Evolutionary conservation across 2,888 invertebrate species (phyloP).

Genomic region (Sisyra nigra): DNA sequence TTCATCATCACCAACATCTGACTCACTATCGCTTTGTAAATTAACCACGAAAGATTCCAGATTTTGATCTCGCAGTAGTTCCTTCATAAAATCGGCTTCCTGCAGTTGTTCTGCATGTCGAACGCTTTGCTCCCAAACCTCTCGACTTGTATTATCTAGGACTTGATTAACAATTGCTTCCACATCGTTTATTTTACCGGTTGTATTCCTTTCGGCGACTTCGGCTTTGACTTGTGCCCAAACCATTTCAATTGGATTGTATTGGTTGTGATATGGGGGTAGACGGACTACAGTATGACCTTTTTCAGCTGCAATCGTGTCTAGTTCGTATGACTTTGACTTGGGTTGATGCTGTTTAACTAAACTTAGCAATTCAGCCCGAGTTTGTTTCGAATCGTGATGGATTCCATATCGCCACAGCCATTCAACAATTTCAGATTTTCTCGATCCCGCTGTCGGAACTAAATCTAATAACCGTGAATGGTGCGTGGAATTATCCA

Average conservation of each 20-base stretch:
- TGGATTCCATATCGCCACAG: constrained; percentile 10
- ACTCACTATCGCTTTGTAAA: constrained; percentile 8
- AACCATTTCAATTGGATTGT: constrained; percentile 15
- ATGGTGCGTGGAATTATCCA: constrained; percentile 15
- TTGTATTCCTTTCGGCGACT: constrained; percentile 4
- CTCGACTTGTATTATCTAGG: constrained; percentile 3
- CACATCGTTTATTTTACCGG: constrained; percentile 4
- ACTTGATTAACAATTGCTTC: constrained; percentile 7
- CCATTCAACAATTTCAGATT: constrained; percentile 13
- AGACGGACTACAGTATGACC: constrained; percentile 14
- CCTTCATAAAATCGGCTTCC: constrained; percentile 6
- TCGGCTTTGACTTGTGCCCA: constrained; percentile 7
- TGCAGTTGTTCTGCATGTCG: constrained; percentile 7
- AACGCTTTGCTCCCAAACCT: constrained; percentile 7
- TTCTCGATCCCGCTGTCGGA: constrained; percentile 9
- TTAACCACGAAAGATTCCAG: constrained; percentile 7
- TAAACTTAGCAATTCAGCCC: constrained; percentile 13
- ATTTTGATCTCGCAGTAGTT: constrained; percentile 6
- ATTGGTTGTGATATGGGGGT: constrained; percentile 16
- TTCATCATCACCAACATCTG: constrained; percentile 5
- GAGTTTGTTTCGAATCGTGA: constrained; percentile 10
- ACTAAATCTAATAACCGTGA: constrained; percentile 11
- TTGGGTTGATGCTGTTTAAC: constrained; percentile 12
- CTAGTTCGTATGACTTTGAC: constrained; percentile 11
- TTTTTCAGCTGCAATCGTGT: constrained; percentile 10